phyloP scores from a whole-genome alignment of 2,797 vertebrate species.

The Nothura maculosa region DNA sequence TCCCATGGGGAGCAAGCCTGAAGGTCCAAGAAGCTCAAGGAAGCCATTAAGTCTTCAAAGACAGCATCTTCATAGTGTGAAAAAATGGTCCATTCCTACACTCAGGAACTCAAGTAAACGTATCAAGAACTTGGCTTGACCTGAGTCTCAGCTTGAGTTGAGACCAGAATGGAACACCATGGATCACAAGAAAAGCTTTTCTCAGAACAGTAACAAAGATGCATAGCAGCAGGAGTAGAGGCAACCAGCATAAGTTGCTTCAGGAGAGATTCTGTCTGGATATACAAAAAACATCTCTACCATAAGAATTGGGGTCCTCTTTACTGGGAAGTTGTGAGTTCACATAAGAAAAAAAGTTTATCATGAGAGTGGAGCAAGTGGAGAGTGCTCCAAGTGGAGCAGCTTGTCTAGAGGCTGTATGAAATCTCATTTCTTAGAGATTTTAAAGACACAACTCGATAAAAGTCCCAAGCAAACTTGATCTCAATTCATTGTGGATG shows the following conservation, averaged over 20 bases:
- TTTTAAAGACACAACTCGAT: rapidly evolving
- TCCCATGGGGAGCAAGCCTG: too few relatives aligned
- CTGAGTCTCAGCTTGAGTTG: background rate
- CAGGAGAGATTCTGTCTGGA: background rate
- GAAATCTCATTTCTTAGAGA: background rate
- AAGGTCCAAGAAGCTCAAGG: too few relatives aligned
- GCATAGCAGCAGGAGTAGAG: background rate
- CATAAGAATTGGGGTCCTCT: background rate
- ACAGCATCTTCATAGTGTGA: background rate
- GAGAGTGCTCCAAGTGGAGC: background rate
- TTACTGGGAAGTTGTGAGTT: background rate
- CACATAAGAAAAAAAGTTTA: background rate
- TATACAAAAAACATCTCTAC: background rate
- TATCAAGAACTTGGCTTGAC: background rate
- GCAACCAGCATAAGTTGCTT: background rate
- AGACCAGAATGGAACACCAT: background rate
- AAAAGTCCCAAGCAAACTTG: background rate
- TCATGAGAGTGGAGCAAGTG: background rate
- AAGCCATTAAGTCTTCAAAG: too few relatives aligned
- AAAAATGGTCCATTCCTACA: background rate
- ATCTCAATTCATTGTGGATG: background rate
- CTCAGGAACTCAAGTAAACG: background rate
- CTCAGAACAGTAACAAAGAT: background rate
- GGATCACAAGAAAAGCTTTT: background rate
- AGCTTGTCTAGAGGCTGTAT: background rate